Base-by-base conservation (phyloP, 2,797 vertebrate genomes). In the Cynopterus sphinx region DNA sequence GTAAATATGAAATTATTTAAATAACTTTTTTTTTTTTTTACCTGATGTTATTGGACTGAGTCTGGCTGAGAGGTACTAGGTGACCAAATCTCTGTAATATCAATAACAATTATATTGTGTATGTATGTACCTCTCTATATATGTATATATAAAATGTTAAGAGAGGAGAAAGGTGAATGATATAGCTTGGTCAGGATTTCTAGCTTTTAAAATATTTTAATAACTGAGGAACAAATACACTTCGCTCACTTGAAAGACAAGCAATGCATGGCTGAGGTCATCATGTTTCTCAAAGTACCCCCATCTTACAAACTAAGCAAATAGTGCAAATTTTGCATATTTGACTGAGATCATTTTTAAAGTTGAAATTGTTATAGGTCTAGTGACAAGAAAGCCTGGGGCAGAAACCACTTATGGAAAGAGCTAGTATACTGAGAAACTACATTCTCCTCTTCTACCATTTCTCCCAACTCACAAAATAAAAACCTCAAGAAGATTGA, bases 321-420 rank as follows among this genome's bases (percentile, higher is more conserved):
- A 99, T 99, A 87, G 99, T 99, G 93, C 99, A 99, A 4, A 99
- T 99, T 98, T 99, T 99, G 93, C 99, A 99, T 4, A 99, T 99
- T 98, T 99, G 96, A 97, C 98, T 39, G 98, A 99, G 95, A 98
- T 99, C 6, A 98, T 99, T 78, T 98, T 99, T 97, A 99, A 99
- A 99, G 99, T 99, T 11, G 99, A 99, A 31, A 98, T 98, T 57
- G 98, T 99, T 75, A 98, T 99, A 2, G 99, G 99, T 97, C 99
- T 99, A 0, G 96, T 99, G 81, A 99, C 99, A 0, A 99, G 99
- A 41, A 99, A 98, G 94, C 98, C 96, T 5, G 99, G 99, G 22
- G 98, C 98, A 6, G 99, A 99, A 94, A 98, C 88, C 15, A 97
- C 95, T 92, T 99, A 98, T 96, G 73, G 99, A 92, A 99, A 99